A percentile compares a stretch with the other conserved stretches of the same genome.
Conservation (phyloP, 2,797 vertebrate species). For the Oryzias dopingdopingensis region DNA sequence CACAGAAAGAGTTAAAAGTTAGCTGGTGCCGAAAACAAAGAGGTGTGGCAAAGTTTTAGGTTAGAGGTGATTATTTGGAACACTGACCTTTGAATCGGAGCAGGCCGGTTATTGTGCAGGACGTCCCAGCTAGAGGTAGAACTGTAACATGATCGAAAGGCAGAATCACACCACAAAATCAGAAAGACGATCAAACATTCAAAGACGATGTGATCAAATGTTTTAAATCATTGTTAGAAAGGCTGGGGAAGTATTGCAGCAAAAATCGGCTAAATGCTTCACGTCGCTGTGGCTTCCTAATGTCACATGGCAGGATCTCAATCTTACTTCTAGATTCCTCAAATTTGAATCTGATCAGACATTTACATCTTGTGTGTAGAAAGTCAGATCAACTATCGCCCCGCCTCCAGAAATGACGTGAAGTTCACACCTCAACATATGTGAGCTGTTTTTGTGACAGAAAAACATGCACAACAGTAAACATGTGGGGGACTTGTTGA, state of each 20-base stretch:
- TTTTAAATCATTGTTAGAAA: slow-evolving; percentile 12
- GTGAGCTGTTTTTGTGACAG: background rate
- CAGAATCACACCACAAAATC: slow-evolving; percentile 56
- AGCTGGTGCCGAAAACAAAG: slow-evolving; percentile 28
- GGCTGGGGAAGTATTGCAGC: too few relatives aligned
- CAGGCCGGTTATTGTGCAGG: slow-evolving; percentile 74
- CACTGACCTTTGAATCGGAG: slow-evolving; percentile 74
- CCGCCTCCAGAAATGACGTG: background rate
- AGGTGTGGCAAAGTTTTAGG: slow-evolving; percentile 20
- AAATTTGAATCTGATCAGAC: too few relatives aligned
- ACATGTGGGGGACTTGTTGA: background rate
- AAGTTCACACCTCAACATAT: background rate
- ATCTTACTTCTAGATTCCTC: too few relatives aligned
- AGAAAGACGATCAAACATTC: slow-evolving; percentile 14
- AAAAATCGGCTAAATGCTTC: too few relatives aligned
- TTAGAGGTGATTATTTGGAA: slow-evolving; percentile 48
- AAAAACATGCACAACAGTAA: background rate
- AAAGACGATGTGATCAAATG: slow-evolving; percentile 18
- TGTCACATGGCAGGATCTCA: too few relatives aligned
- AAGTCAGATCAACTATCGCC: too few relatives aligned
- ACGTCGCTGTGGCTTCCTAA: too few relatives aligned
- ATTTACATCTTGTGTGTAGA: too few relatives aligned
- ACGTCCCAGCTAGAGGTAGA: slow-evolving; percentile 83
- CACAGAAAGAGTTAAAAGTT: slow-evolving; percentile 10
- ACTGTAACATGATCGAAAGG: slow-evolving; percentile 72